Evolutionary conservation across 2,888 invertebrate genomes (phyloP).

Genomic region (Tenthredo amoena): DNA sequence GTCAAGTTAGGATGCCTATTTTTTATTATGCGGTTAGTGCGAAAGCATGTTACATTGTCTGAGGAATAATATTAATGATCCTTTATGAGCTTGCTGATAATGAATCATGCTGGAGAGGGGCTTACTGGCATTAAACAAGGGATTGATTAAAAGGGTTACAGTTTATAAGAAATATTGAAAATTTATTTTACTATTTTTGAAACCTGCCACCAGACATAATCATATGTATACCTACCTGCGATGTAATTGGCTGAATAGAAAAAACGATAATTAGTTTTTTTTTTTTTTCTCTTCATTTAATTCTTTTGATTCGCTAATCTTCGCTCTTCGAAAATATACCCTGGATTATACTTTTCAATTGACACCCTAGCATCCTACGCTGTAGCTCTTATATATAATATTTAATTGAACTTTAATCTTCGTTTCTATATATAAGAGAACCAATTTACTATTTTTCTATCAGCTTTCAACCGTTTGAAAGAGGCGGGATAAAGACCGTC

Average conservation of each 20-base stretch:
- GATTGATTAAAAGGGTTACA: conserved; percentile 51
- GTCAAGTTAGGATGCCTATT: conserved; percentile 54
- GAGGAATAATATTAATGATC: conserved; percentile 75
- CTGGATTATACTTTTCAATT: not conserved
- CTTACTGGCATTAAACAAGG: conserved; percentile 39
- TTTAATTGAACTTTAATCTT: conserved; percentile 52
- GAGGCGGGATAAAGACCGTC: conserved; percentile 41
- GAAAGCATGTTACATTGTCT: conserved; percentile 74
- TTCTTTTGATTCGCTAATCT: not conserved
- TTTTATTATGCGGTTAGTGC: conserved; percentile 71
- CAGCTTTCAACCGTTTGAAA: conserved; percentile 26
- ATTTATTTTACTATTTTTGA: not conserved
- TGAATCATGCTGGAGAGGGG: conserved; percentile 63
- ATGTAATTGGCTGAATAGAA: too few relatives aligned
- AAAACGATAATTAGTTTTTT: not conserved
- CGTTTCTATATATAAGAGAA: not conserved
- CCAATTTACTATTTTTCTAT: conserved; percentile 41
- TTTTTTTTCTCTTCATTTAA: not conserved
- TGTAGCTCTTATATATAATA: not conserved
- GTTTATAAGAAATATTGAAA: conserved; percentile 39
- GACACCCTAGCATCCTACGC: not conserved
- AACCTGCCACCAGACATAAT: too few relatives aligned
- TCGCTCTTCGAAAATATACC: not conserved
- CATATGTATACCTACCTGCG: too few relatives aligned
- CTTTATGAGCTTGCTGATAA: conserved; percentile 64